Conservation (phyloP, 2,888 invertebrate genomes). For the Sepioteuthis lessoniana region DNA sequence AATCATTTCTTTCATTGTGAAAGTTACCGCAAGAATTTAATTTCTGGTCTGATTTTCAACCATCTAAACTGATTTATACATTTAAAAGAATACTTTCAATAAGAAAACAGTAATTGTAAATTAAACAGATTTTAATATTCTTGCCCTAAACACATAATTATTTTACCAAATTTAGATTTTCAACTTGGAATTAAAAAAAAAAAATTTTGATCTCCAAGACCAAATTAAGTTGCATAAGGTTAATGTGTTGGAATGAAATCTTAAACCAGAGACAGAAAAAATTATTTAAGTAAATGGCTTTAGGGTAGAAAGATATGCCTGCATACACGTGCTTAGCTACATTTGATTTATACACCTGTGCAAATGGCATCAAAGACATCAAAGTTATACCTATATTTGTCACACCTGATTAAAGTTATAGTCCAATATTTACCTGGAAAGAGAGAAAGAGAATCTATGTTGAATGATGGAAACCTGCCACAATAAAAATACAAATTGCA, state of each 20-base stretch:
- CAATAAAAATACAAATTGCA: too few species aligned
- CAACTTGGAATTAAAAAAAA: too few species aligned
- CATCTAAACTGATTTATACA: too few species aligned
- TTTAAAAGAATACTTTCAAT: too few species aligned
- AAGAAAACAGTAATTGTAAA: too few species aligned
- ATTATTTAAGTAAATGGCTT: neutral
- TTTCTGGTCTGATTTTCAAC: too few species aligned
- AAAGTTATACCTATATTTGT: neutral
- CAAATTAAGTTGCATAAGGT: neutral
- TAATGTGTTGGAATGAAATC: neutral
- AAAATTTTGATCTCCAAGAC: neutral
- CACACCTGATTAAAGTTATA: neutral
- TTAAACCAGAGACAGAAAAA: neutral
- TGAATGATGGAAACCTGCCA: too few species aligned
- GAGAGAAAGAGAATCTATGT: neutral
- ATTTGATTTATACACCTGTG: neutral
- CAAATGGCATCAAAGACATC: neutral
- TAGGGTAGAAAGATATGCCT: neutral
- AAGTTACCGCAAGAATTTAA: too few species aligned
- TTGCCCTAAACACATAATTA: too few species aligned
- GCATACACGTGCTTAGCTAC: neutral
- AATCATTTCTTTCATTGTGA: too few species aligned
- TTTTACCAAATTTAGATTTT: too few species aligned
- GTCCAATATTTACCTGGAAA: neutral
- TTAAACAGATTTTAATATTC: too few species aligned